Conservation (phyloP, 2,888 invertebrate species). For the Buathra laborator region DNA sequence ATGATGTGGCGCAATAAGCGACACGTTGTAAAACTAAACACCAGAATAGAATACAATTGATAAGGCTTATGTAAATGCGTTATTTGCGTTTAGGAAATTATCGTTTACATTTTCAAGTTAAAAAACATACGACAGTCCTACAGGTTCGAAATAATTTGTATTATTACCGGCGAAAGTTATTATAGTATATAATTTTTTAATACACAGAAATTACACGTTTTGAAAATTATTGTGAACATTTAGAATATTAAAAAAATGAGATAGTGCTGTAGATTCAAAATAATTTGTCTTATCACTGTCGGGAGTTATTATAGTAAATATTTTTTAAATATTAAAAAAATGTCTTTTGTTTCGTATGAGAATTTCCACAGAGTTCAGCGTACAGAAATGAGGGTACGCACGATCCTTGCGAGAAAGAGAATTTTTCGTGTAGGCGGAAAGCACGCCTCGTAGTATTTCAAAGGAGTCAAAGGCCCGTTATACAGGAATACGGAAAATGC, state of each 20-base stretch:
- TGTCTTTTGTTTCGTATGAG: too few species aligned
- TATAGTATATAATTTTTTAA: neutral
- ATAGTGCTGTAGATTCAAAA: neutral
- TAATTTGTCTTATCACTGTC: neutral
- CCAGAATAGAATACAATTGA: neutral
- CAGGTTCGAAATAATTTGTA: neutral
- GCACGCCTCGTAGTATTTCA: neutral
- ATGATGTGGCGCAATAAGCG: neutral
- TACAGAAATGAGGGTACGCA: neutral
- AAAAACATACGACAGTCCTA: neutral
- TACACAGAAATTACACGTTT: neutral
- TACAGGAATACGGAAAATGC: slow-evolving; percentile 33
- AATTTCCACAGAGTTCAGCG: neutral
- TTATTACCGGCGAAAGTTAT: neutral
- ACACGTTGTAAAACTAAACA: slow-evolving; percentile 3
- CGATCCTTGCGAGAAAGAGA: neutral
- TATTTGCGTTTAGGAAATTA: neutral
- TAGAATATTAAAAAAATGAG: too few species aligned
- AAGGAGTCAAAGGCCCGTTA: neutral
- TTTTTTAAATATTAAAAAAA: too few species aligned
- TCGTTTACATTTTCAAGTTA: neutral
- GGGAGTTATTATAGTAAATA: too few species aligned
- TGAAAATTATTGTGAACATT: neutral
- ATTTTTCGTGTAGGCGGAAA: slow-evolving; percentile 7
- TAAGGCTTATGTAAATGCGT: neutral